phyloP scores from a whole-genome alignment of 2,113 vertebrate species.

The Okapia johnstoni region DNA sequence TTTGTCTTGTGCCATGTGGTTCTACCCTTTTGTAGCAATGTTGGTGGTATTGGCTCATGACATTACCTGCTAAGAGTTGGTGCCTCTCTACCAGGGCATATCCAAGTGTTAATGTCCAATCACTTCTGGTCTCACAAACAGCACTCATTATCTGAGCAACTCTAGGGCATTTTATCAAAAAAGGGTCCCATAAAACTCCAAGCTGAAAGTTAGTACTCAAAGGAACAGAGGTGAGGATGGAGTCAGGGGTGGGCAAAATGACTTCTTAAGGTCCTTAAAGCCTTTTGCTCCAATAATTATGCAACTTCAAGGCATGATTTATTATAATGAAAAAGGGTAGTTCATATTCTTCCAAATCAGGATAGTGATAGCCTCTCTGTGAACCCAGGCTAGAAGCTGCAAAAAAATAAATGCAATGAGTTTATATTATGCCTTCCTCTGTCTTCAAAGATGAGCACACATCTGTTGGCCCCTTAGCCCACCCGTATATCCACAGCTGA shows the following conservation, averaged over 20 bases:
- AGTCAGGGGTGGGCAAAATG: background rate
- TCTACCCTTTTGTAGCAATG: background rate
- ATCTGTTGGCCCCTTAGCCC: background rate
- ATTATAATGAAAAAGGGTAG: background rate
- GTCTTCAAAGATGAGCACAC: constrained; percentile 32
- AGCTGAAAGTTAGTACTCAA: background rate
- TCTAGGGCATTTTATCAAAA: background rate
- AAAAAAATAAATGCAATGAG: background rate
- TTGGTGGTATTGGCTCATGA: background rate
- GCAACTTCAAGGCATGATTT: background rate
- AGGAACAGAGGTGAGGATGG: background rate
- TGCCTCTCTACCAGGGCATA: background rate
- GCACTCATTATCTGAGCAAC: background rate
- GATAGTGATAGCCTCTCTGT: background rate
- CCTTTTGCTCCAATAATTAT: background rate
- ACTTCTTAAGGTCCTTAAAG: background rate
- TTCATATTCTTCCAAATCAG: background rate
- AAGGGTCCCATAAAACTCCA: background rate
- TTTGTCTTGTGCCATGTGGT: background rate
- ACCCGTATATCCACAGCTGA: background rate
- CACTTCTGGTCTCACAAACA: background rate
- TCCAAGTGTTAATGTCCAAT: background rate
- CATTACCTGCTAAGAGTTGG: background rate
- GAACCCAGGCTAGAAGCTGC: background rate
- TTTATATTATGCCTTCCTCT: background rate